Conservation (phyloP, 2,113 vertebrate genomes). For the Lonchura striata region DNA sequence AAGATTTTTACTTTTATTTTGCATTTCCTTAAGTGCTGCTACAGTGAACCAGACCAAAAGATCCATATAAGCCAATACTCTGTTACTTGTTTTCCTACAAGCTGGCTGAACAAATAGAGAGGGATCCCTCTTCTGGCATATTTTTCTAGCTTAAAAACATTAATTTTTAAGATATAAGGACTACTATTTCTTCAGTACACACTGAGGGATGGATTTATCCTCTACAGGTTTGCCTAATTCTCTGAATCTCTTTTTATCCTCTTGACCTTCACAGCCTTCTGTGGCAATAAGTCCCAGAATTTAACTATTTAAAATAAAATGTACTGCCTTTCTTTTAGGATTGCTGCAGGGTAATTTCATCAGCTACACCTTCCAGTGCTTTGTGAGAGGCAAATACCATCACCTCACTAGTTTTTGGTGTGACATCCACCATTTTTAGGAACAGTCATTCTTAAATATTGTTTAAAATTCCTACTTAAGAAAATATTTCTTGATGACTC, state of each 20-base stretch:
- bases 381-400: background rate
- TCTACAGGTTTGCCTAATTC: background rate
- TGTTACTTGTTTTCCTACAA: background rate
- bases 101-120: background rate
- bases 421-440: background rate
- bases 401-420: background rate
- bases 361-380: background rate
- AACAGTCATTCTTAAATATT: background rate
- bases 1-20: background rate
- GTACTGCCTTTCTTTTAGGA: background rate
- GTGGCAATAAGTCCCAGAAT: background rate
- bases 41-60: background rate
- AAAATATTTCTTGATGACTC: background rate
- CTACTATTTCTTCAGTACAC: rapidly evolving
- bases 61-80: background rate
- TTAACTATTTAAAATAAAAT: background rate
- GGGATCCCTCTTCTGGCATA: background rate
- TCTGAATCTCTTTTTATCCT: background rate
- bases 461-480: background rate
- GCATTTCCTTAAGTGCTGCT: background rate
- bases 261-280: background rate
- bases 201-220: background rate
- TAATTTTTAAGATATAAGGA: background rate
- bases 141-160: background rate
- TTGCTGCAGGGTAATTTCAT: background rate